Conservation (phyloP, 2,113 vertebrate species). For the Onychostoma macrolepis region DNA sequence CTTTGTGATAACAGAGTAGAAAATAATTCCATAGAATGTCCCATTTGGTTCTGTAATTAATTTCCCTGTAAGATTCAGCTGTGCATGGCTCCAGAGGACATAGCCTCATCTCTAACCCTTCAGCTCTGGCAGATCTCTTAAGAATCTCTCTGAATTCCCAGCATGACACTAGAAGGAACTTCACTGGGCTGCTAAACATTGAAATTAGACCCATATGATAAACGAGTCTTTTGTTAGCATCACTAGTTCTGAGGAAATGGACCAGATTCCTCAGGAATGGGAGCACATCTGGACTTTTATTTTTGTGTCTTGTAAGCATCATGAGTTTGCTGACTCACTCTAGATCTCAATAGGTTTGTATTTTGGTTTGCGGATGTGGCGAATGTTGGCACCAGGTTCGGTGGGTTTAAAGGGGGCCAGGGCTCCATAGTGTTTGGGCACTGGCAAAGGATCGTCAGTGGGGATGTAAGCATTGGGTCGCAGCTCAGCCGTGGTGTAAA, state of each 20-base stretch:
- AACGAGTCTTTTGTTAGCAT: not conserved
- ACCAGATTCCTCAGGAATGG: not conserved
- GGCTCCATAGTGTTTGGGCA: slow-evolving; percentile 82
- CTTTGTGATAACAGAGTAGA: not conserved
- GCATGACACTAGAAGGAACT: not conserved
- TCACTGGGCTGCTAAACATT: not conserved
- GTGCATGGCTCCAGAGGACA: not conserved
- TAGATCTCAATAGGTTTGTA: slow-evolving; percentile 78
- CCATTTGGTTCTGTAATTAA: not conserved
- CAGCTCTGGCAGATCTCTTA: slow-evolving; percentile 14
- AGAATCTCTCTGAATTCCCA: slow-evolving; percentile 31
- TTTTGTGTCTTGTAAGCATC: not conserved
- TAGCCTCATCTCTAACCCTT: not conserved
- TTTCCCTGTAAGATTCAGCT: not conserved
- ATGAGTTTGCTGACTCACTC: slow-evolving; percentile 41
- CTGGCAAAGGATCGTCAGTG: slow-evolving; percentile 67
- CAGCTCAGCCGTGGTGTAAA: slow-evolving; percentile 75
- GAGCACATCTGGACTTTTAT: not conserved
- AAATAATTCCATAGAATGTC: not conserved
- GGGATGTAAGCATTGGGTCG: slow-evolving; percentile 84
- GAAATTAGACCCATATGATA: slow-evolving; percentile 26
- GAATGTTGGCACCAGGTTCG: slow-evolving; percentile 76
- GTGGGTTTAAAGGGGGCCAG: slow-evolving; percentile 83
- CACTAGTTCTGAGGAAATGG: slow-evolving; percentile 14
- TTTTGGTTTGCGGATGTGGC: slow-evolving; percentile 83